Evolutionary conservation across 2,888 invertebrate genomes (phyloP), one percentile per base, ranked within the genome.

Genomic region (Steromphala cineraria): DNA sequence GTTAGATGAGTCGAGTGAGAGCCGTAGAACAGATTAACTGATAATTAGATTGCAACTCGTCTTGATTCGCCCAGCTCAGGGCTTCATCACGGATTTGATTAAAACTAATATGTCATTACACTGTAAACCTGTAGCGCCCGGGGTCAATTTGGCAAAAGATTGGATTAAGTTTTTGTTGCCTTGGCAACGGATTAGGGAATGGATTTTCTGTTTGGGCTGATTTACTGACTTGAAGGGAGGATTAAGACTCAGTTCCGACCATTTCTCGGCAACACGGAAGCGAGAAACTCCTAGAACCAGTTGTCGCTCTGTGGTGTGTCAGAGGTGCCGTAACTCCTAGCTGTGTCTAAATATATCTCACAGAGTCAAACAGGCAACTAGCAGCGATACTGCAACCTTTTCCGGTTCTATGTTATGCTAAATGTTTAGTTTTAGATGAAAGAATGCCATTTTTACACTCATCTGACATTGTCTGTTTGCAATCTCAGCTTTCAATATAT

Each of bases 21-120:
- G 28, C 62, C 62, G 28, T 28, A 28, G 62, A 62, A 62, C 28
- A 62, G 62, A 62, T 62, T 62, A 62, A 62, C 28, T 24, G 62
- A 62, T 62, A 62, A 62, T 62, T 62, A 62, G 62, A 62, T 62
- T 62, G 62, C 28, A 62, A 62, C 62, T 24, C 62, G 24, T 24
- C 28, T 28, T 62, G 62, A 62, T 62, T 62, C 62, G 28, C 24
- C 28, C 62, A 62, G 62, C 24, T 62, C 62, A 62, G 28, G 62
- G 13, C 28, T 62, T 62, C 62, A 62, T 62, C 62, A 62, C 28
- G 62, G 62, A 62, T 62, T 62, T 62, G 62, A 62, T 62, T 62
- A 62, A 62, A 62, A 62, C 62, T 62, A 62, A 62, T 62, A 62
- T 62, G 62, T 62, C 62, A 62, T 62, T 62, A 62, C 62, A 62